Percentiles rank a stretch among this genome's conserved stretches.
Evolutionary conservation across 2,113 vertebrate species (phyloP).

Genomic region (Marcusenius ussheri): DNA sequence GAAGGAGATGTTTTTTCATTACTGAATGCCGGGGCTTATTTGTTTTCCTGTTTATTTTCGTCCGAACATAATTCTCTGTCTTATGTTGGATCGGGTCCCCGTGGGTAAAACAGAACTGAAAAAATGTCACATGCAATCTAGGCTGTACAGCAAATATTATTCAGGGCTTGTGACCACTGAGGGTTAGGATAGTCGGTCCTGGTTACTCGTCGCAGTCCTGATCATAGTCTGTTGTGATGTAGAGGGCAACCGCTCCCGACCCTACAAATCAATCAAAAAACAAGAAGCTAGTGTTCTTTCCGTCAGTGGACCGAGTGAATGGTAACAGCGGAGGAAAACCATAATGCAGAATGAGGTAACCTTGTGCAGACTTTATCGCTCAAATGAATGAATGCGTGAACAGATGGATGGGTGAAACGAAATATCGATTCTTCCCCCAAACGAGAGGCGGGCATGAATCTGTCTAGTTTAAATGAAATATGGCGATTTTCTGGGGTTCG

Average conservation of each 20-base stretch:
- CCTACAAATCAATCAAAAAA: neutral
- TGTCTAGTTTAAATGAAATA: constrained; percentile 36
- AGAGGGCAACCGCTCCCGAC: neutral
- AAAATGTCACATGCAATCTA: neutral
- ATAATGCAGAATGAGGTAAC: neutral
- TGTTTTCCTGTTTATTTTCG: neutral
- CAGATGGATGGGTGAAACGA: constrained; percentile 24
- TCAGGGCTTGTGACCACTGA: neutral
- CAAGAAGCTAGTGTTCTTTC: neutral
- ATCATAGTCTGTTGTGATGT: neutral
- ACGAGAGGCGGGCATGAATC: constrained; percentile 35
- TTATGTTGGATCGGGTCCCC: neutral
- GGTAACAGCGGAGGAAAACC: neutral
- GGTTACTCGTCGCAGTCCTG: neutral
- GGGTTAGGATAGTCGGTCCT: neutral
- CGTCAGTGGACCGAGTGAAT: neutral
- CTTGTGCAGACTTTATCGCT: neutral
- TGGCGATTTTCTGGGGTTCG: constrained; percentile 26
- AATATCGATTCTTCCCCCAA: constrained; percentile 28
- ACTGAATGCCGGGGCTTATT: neutral
- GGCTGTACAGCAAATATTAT: neutral
- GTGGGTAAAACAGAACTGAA: neutral
- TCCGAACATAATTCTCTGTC: neutral
- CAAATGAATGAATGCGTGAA: constrained; percentile 20
- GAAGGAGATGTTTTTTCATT: neutral